Evolutionary conservation across 37 sponge, comb jelly and placozoan genomes (phyloP).

Genomic region (Beroe forskalii): DNA sequence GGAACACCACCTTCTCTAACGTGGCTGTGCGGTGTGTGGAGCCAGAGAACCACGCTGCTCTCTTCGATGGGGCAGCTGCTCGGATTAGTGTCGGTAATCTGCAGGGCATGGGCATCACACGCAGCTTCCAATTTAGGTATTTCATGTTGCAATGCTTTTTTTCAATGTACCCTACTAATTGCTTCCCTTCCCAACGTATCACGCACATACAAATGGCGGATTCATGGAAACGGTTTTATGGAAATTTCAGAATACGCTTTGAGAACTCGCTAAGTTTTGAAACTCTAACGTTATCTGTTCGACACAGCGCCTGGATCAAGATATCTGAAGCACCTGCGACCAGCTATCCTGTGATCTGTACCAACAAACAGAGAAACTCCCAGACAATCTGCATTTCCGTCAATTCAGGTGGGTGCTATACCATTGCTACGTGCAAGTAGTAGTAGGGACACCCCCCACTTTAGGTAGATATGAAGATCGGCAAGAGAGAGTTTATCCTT

Average conservation of each 20-base stretch:
- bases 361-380: background rate
- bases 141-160: too few species aligned
- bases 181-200: too few species aligned
- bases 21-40: background rate
- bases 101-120: background rate
- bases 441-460: too few species aligned
- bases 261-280: too few species aligned
- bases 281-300: too few species aligned
- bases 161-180: too few species aligned
- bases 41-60: conserved; percentile 11
- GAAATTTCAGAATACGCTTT: too few species aligned
- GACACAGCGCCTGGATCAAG: conserved; percentile 18
- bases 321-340: background rate
- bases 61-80: background rate
- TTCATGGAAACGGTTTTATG: too few species aligned
- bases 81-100: background rate
- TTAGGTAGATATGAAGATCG: too few species aligned
- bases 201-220: too few species aligned
- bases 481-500: too few species aligned
- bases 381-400: conserved; percentile 10
- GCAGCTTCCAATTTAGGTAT: conserved; percentile 25
- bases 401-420: conserved; percentile 10
- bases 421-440: too few species aligned
- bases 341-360: background rate
- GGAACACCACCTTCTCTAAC: conserved; percentile 14